A percentile compares a stretch with the other conserved stretches of the same genome.
phyloP scores from a whole-genome alignment of 2,888 invertebrate genomes.

The Drosophila greeni region DNA sequence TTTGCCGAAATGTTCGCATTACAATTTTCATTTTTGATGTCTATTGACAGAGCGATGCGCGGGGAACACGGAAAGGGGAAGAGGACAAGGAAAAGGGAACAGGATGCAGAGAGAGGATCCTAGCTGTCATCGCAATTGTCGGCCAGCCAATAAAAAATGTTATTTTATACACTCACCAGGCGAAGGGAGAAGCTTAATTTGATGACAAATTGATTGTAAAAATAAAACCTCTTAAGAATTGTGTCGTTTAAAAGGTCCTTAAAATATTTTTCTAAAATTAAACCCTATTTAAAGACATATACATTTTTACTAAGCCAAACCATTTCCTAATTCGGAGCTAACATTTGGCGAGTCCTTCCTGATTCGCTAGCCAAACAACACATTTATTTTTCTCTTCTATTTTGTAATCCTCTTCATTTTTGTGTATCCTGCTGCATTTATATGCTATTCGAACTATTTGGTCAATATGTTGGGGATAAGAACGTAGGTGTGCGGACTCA shows the following conservation, averaged over 20 bases:
- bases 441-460: conserved; percentile 52
- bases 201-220: conserved; percentile 3
- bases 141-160: conserved; percentile 18
- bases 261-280: no score
- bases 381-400: conserved; percentile 40
- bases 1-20: conserved; percentile 62
- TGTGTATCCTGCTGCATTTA: conserved; percentile 55
- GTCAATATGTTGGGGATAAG: not conserved
- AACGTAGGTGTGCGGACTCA: conserved; percentile 51
- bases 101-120: conserved; percentile 15
- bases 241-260: not conserved
- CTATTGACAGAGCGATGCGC: conserved; percentile 60
- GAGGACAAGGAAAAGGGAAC: not conserved
- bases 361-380: conserved; percentile 48
- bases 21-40: conserved; percentile 72
- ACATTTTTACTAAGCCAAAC: not conserved
- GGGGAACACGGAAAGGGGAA: not conserved
- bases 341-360: not conserved
- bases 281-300: not conserved
- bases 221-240: not conserved
- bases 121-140: conserved; percentile 42
- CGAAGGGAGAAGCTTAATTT: conserved; percentile 2
- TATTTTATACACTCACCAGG: conserved; percentile 24
- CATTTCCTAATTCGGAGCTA: not conserved
- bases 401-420: conserved; percentile 53